Evolutionary conservation across 1,140 invertebrate genomes (phyloP), one percentile per base, ranked within the genome.

Genomic region (Contarinia nasturtii): DNA sequence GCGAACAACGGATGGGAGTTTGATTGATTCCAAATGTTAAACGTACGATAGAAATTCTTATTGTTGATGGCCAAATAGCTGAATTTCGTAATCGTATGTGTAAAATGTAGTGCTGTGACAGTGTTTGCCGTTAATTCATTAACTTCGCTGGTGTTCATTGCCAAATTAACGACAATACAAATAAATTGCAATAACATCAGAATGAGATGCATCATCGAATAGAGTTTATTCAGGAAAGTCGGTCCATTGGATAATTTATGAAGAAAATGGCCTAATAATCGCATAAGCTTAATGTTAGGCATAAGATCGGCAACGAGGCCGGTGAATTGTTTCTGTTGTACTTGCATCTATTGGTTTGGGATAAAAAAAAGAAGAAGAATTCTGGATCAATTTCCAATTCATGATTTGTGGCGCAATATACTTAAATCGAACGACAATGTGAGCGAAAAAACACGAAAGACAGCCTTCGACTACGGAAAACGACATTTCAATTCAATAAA

Each of bases 1-100:
- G 80, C 75, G 55, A 87, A 87, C 15, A 87, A 55, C 1, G 83
- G 82, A 67, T 87, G 83, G 40, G 77, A 77, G 57, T 86, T 86
- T 0, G 78, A 74, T 63, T 81, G 79, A 56, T 83, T 84, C 81
- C 81, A 84, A 50, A 82, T 77, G 8, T 74, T 80, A 11, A 82
- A 55, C 0, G 78, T 81, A 56, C 79, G 76, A 47, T 86, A 86
- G 55, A 86, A 85, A 15, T 75, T 68, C 57, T 83, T 82, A 5
- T 77, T 77, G 42, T 75, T 74, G 1, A 80, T 53, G 1, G 77
- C 80, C 53, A 86, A 77, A 55, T 82, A 86, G 7, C 75, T 49
- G 36, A 79, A 64, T 59, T 87, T 86, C 11, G 82, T 80, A 12
- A 86, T 62, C 38, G 75, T 73, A 55, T 87, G 83, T 0, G 76